A percentile compares a stretch with the other conserved stretches of the same genome.
Conservation (phyloP, 2,113 vertebrate species). For the Empidonax traillii region DNA sequence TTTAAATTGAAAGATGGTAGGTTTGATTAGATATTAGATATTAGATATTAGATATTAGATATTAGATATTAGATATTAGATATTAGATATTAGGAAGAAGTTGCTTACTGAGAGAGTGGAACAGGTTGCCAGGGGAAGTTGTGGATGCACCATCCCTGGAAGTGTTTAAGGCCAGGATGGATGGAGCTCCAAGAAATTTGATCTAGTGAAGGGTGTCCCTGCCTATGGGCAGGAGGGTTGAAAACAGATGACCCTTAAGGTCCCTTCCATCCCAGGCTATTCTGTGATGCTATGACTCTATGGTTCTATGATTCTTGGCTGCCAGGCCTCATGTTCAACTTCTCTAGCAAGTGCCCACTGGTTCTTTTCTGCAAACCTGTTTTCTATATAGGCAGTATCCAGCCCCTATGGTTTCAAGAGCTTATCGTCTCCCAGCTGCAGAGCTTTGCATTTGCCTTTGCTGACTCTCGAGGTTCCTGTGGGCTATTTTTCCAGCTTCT, state of each 20-base stretch:
- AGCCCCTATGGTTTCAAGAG: background rate
- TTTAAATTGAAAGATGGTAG: background rate
- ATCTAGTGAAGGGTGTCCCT: background rate
- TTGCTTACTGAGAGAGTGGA: background rate
- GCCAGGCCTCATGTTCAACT: background rate
- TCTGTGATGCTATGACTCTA: background rate
- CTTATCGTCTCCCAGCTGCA: background rate
- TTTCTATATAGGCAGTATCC: background rate
- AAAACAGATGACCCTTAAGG: background rate
- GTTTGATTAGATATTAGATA: background rate
- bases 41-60: no score
- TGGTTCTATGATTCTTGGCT: background rate
- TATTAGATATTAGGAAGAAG: background rate
- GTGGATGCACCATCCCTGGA: background rate
- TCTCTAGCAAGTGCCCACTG: background rate
- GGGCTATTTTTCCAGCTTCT: background rate
- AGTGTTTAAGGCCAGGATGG: background rate
- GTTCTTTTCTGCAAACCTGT: background rate
- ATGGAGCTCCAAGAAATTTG: background rate
- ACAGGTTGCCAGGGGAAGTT: background rate
- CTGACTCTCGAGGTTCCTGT: background rate
- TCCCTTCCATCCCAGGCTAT: background rate
- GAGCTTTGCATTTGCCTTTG: background rate
- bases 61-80: no score
- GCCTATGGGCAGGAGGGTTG: background rate